Evolutionary conservation across 92 coral and sea anemone genomes (phyloP), one percentile per base, ranked within the genome.

Genomic region (Metridium senile): DNA sequence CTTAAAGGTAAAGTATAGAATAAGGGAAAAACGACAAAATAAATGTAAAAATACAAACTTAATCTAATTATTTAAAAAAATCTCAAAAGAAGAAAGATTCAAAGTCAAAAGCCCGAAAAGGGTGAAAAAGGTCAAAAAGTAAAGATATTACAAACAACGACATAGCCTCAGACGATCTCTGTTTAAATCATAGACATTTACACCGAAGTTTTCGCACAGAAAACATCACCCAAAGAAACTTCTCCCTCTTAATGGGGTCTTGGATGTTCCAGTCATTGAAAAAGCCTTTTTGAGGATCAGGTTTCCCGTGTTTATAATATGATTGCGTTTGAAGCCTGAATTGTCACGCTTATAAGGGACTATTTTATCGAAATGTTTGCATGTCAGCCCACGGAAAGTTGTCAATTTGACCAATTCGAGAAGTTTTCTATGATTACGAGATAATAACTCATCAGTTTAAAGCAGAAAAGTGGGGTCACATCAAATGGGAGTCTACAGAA

Each of bases 401-500:
- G 66, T 61, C 66, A 61, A 22, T 3, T 10, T 54, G 22, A 8
- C 30, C 7, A 23, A 22, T 16, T 59, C 30, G 10, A 59, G 59
- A 21, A 54, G 23, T 39, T 39, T 13, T 39, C 4, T 26, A 26
- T 59, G 66, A 59, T 59, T 59, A 10, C 31, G 22, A 59, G 66
- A 59, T 59, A 59, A 22, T 39, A 39, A 39, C 49, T 22, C 32
- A 26, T 26, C 61, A 45, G 7, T 9, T 54, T 21, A 9, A 21
- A 21, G 49, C 21, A 54, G 30, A 6, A 2, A 27, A 61, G 3
- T 23, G 3, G 66, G 23, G 6, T 10, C 22, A 6, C 1, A 22
- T 61, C 66, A 22, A 13, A 63, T 63, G 69, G 69, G 69, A 63
- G 69, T 63, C n/a, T 63, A 28, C 69, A 63, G 28, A 63, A 63